These are phyloP conservation scores for Hydrophis major DNA, from an alignment of 2,797 vertebrate genomes.

Conservation along the genomic window DNA sequence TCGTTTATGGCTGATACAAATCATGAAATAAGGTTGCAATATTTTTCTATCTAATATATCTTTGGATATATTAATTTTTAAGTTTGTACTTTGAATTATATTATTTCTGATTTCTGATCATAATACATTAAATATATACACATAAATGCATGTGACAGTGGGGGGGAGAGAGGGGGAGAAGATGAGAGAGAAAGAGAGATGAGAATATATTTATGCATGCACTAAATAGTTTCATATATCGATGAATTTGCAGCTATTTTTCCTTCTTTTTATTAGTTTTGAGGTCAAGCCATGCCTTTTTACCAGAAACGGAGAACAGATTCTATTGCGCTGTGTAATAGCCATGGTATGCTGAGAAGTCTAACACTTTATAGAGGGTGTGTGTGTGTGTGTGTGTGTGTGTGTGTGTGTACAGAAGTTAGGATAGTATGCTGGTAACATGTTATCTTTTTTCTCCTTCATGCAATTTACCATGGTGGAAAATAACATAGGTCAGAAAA, in stretches of 20 bases:
- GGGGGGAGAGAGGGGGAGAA: too few relatives aligned
- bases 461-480: constrained; percentile 43
- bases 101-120: background rate
- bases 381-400: constrained; percentile 6
- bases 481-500: constrained; percentile 49
- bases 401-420: background rate
- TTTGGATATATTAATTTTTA: background rate
- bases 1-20: background rate
- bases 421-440: background rate
- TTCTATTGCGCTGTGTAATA: constrained; percentile 62
- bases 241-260: background rate
- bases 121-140: background rate
- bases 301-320: constrained; percentile 31
- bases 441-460: constrained; percentile 45
- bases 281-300: constrained; percentile 58
- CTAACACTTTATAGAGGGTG: constrained; percentile 67
- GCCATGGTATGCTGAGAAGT: constrained; percentile 71
- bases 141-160: background rate
- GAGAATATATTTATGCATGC: background rate
- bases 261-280: background rate
- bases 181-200: background rate
- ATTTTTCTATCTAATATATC: background rate
- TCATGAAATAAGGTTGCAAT: background rate
- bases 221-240: background rate
- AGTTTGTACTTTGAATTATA: background rate